A percentile compares a stretch with the other conserved stretches of the same genome.
Conservation (phyloP, 1,140 invertebrate genomes). For the Diachasmimorpha longicaudata region DNA sequence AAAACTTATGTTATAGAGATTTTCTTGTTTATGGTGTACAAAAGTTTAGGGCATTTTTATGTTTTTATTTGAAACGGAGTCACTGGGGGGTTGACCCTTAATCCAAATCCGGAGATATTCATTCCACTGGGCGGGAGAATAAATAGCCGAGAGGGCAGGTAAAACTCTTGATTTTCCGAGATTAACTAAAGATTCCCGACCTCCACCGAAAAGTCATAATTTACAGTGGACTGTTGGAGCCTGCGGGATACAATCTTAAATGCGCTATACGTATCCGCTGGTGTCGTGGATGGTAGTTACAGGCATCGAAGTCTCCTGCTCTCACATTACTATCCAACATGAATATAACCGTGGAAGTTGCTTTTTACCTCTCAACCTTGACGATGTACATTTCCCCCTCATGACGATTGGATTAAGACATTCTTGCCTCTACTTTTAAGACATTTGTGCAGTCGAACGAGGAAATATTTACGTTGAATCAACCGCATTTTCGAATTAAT, state of each 20-base stretch:
- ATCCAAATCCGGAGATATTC: background rate
- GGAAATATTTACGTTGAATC: too few relatives aligned
- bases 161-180: background rate
- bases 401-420: too few relatives aligned
- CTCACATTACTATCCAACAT: background rate
- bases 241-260: slow-evolving; percentile 6
- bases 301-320: background rate
- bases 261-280: background rate
- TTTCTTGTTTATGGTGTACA: too few relatives aligned
- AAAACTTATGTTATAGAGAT: too few relatives aligned
- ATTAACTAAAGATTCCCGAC: background rate
- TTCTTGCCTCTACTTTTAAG: too few relatives aligned
- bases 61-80: background rate
- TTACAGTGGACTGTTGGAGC: background rate
- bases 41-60: too few relatives aligned
- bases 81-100: background rate
- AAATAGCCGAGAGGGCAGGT: background rate
- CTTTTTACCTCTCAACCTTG: background rate
- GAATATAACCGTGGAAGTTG: background rate
- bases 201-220: background rate
- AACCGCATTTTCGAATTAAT: too few relatives aligned
- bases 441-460: too few relatives aligned
- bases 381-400: background rate
- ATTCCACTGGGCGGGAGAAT: background rate
- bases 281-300: background rate